These are phyloP conservation scores for Calcarius lapponicus DNA, from an alignment of 2,797 vertebrate species.

Conservation along the genomic window DNA sequence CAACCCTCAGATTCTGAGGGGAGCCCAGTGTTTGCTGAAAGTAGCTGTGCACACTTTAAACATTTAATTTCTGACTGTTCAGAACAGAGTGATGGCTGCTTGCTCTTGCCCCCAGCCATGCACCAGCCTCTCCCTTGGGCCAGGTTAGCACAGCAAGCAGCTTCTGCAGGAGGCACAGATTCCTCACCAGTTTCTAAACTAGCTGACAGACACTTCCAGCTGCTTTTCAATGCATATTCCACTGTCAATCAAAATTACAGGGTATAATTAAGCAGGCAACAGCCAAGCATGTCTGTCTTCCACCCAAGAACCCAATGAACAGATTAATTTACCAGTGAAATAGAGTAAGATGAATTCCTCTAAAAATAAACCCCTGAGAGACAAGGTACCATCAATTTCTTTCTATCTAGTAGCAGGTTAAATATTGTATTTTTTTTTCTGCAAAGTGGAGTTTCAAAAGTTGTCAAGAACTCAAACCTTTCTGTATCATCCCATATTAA, in stretches of 20 bases:
- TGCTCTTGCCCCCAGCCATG: not conserved
- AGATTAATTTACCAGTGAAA: slow-evolving; percentile 56
- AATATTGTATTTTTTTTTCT: not conserved
- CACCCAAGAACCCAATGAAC: slow-evolving; percentile 39
- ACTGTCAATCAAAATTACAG: slow-evolving; percentile 36
- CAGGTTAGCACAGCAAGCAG: not conserved
- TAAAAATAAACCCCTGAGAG: slow-evolving; percentile 4
- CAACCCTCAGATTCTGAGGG: not conserved
- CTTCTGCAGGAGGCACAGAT: not conserved
- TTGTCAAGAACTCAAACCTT: not conserved
- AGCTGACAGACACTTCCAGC: slow-evolving; percentile 5
- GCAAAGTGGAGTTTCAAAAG: not conserved
- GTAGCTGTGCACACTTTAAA: not conserved
- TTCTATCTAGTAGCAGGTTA: not conserved
- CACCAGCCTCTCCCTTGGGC: not conserved
- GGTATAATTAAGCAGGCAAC: slow-evolving; percentile 51
- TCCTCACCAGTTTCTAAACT: not conserved
- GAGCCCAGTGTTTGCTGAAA: not conserved
- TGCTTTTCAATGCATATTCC: slow-evolving; percentile 20
- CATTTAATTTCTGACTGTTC: not conserved
- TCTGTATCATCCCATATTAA: not conserved
- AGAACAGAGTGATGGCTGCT: not conserved
- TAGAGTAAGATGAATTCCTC: not conserved
- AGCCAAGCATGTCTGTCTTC: slow-evolving; percentile 41
- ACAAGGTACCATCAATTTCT: not conserved